Conservation (phyloP, 1,140 invertebrate genomes). For the Ceratosolen solmsi region DNA sequence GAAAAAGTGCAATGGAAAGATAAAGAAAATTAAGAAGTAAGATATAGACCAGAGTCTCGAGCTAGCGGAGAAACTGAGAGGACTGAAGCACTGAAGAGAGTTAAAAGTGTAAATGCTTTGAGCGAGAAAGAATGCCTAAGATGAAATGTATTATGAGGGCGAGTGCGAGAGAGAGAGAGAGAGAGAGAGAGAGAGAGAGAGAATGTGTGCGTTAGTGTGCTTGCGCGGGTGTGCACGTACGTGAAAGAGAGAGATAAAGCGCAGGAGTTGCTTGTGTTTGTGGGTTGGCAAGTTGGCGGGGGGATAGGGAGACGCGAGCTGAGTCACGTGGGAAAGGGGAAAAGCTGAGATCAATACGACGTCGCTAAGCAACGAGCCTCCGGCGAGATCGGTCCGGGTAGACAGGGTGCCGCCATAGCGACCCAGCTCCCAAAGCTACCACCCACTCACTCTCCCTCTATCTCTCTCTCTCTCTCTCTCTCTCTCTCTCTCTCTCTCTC, state of each 20-base stretch:
- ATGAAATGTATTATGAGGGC: conserved; percentile 28
- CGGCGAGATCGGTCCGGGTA: conserved; percentile 72
- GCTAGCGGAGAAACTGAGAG: not conserved
- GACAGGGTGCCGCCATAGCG: conserved; percentile 72
- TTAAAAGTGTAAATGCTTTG: conserved; percentile 16
- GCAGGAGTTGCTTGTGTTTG: too few relatives aligned
- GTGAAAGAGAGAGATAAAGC: too few relatives aligned
- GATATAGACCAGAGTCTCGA: conserved; percentile 24
- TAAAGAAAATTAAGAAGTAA: conserved; percentile 43
- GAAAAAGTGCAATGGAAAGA: conserved; percentile 29
- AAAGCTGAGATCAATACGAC: conserved; percentile 72
- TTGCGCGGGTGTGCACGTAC: not conserved
- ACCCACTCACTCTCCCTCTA: conserved; percentile 41
- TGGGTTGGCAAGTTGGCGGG: not conserved
- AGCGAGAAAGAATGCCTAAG: conserved; percentile 43
- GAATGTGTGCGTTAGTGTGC: conserved; percentile 37
- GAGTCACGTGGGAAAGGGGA: conserved; percentile 64
- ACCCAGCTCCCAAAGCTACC: conserved; percentile 45
- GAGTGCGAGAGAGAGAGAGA: conserved; percentile 42
- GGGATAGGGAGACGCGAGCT: conserved; percentile 40
- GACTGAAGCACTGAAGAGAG: too few relatives aligned
- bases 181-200: conserved; percentile 45
- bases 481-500: not conserved
- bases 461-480: not conserved
- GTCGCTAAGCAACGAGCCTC: conserved; percentile 74